Evolutionary conservation across 92 coral and sea anemone species (phyloP).

Genomic region (Epizoanthus stellaris): DNA sequence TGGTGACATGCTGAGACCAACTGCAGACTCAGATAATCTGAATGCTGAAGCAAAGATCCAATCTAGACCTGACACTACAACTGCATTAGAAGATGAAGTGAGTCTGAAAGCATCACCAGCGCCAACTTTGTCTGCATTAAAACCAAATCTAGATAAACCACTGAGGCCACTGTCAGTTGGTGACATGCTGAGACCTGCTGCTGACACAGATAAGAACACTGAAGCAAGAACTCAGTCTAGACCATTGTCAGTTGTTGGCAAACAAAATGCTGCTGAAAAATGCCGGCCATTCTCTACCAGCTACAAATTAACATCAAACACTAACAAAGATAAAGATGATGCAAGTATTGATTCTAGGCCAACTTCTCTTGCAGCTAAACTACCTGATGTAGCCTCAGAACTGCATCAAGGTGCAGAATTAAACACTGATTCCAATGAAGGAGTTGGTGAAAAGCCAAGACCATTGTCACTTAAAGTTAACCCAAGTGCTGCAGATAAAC

Average conservation of each 20-base stretch:
- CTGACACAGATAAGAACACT: background rate
- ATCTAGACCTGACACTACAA: background rate
- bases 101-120: background rate
- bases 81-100: slow-evolving; percentile 1
- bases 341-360: background rate
- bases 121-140: slow-evolving; percentile 18
- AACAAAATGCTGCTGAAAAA: too few relatives aligned
- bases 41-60: slow-evolving; percentile 6
- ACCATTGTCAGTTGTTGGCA: too few relatives aligned
- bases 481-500: background rate
- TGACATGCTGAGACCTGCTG: slow-evolving; percentile 11
- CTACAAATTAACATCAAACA: too few relatives aligned
- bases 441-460: background rate
- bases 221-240: background rate
- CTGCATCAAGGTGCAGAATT: background rate
- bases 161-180: slow-evolving; percentile 30
- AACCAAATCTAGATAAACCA: slow-evolving; percentile 26
- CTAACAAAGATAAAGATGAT: background rate
- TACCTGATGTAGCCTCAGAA: background rate
- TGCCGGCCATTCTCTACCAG: background rate
- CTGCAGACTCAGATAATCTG: background rate
- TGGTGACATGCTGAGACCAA: slow-evolving; percentile 25
- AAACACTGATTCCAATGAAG: background rate
- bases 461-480: background rate
- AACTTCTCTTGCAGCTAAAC: background rate